Evolutionary conservation across 2,888 invertebrate species (phyloP).

Genomic region (Cataglyphis albicans): DNA sequence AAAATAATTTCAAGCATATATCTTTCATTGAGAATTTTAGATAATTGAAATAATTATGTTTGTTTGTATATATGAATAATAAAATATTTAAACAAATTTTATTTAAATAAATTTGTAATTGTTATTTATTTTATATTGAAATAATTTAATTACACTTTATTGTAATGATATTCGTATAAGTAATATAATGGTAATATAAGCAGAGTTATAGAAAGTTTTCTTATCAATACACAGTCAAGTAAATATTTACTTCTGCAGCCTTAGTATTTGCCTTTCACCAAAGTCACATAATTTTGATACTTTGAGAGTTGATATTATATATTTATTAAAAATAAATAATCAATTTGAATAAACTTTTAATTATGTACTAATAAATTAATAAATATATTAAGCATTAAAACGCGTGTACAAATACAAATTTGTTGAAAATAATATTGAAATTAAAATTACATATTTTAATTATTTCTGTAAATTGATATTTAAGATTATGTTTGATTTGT

Average conservation of each 20-base stretch:
- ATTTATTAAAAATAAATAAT: conserved; percentile 4
- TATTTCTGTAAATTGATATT: not conserved
- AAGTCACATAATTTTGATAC: not conserved
- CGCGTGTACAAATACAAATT: not conserved
- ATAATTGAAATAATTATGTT: not conserved
- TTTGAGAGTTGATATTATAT: not conserved
- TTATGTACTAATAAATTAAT: not conserved
- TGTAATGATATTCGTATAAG: not conserved
- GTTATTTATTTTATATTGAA: not conserved
- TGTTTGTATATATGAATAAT: not conserved
- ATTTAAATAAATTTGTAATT: not conserved
- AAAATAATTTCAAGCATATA: not conserved
- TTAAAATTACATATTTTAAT: not conserved
- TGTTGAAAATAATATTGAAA: not conserved
- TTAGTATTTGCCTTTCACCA: not conserved
- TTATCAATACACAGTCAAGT: not conserved
- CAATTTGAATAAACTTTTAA: not conserved
- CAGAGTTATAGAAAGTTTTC: not conserved
- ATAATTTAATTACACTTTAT: not conserved
- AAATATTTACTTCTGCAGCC: not conserved
- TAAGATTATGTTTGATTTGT: not conserved
- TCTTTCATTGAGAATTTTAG: not conserved
- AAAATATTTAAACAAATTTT: not conserved
- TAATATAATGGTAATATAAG: not conserved
- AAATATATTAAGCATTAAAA: not conserved